phyloP scores from a whole-genome alignment of 2,113 vertebrate genomes.

The Physeter macrocephalus region DNA sequence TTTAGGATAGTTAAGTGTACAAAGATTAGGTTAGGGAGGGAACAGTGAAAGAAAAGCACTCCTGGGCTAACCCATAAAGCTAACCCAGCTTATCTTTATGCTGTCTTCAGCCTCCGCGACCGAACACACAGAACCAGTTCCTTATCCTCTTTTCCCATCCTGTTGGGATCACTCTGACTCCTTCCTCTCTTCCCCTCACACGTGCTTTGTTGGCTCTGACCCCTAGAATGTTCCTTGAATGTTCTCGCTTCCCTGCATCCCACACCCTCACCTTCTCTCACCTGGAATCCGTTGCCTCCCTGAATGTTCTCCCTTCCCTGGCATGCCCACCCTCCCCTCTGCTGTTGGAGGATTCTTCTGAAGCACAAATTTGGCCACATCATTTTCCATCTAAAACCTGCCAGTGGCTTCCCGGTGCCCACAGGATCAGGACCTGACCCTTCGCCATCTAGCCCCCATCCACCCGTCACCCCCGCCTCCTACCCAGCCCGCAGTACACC shows the following conservation, averaged over 20 bases:
- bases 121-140: neutral
- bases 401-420: neutral
- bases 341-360: neutral
- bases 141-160: neutral
- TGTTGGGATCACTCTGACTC: too few relatives aligned
- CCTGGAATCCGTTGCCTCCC: neutral
- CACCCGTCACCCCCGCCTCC: neutral
- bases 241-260: neutral
- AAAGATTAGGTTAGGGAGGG: neutral
- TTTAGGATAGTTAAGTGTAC: neutral
- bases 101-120: rapidly evolving
- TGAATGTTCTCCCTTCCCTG: neutral
- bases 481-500: neutral
- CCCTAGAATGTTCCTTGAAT: neutral
- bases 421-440: neutral
- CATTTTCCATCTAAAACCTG: neutral
- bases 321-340: neutral
- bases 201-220: neutral
- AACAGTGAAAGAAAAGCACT: neutral
- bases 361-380: neutral
- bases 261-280: neutral
- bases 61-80: neutral
- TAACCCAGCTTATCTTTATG: too few relatives aligned
- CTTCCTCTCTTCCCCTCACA: neutral
- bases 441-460: neutral